Percentiles rank a stretch among this genome's conserved stretches.
Evolutionary conservation across 2,888 invertebrate species (phyloP).

Genomic region (Melanchra persicariae): DNA sequence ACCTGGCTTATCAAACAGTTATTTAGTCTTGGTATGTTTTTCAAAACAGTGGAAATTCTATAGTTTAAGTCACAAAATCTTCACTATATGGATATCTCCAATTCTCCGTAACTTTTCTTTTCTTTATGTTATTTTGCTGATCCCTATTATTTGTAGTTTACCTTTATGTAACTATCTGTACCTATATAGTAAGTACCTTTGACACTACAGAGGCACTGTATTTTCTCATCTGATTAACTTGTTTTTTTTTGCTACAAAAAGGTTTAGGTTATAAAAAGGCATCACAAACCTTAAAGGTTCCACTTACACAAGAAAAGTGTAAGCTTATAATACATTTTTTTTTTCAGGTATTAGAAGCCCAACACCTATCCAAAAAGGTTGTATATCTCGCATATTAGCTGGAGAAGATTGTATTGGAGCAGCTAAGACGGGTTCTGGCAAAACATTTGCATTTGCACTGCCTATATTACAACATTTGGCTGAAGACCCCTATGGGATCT

Average conservation of each 20-base stretch:
- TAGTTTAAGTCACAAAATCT: background rate
- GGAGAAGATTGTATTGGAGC: constrained; percentile 98
- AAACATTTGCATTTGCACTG: constrained; percentile 99
- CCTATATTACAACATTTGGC: constrained; percentile 97
- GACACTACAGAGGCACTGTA: too few species aligned
- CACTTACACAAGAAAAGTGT: too few species aligned
- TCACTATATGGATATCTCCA: background rate
- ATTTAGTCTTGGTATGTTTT: constrained; percentile 91
- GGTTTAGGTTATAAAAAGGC: too few species aligned
- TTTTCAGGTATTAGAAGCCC: constrained; percentile 93
- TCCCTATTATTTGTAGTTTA: background rate
- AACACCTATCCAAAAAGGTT: constrained; percentile 95
- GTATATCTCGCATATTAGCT: constrained; percentile 94
- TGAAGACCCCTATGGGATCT: constrained; percentile 99
- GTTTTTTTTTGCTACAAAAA: too few species aligned
- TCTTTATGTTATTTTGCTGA: background rate
- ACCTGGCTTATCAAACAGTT: constrained; percentile 94
- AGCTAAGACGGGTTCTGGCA: constrained; percentile 99
- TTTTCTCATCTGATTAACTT: too few species aligned
- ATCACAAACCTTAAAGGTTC: too few species aligned
- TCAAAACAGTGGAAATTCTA: background rate
- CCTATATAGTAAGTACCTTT: too few species aligned
- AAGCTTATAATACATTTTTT: background rate
- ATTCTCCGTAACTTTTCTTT: background rate
- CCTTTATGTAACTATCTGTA: background rate